Conservation (phyloP, 2,113 vertebrate species). For the Cardinalis cardinalis region DNA sequence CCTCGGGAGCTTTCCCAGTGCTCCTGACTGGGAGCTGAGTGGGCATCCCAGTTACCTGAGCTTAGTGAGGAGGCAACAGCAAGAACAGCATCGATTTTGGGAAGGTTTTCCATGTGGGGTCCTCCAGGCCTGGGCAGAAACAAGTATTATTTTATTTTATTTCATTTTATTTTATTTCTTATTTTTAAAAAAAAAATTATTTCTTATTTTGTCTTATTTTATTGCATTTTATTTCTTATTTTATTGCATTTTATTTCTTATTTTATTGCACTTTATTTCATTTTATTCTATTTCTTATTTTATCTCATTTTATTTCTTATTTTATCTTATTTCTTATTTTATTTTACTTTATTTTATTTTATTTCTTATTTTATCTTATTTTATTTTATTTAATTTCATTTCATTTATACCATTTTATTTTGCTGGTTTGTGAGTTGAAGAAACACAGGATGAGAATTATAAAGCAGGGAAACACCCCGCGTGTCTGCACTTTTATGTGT, state of each 20-base stretch:
- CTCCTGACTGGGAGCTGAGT: neutral
- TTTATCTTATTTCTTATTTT: neutral
- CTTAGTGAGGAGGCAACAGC: neutral
- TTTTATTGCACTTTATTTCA: too few relatives aligned
- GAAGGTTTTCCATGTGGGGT: neutral
- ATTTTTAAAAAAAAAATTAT: too few relatives aligned
- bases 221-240: neutral
- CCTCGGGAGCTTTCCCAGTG: fast-evolving
- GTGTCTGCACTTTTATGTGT: fast-evolving
- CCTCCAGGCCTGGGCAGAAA: neutral
- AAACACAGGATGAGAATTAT: neutral
- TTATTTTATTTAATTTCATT: neutral
- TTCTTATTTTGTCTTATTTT: too few relatives aligned
- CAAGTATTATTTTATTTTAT: neutral
- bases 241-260: too few relatives aligned
- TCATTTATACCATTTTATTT: neutral
- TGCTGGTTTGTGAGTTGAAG: neutral
- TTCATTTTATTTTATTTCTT: too few relatives aligned
- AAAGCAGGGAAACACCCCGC: fast-evolving
- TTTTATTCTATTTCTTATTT: neutral
- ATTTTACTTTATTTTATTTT: neutral
- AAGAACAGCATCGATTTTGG: fast-evolving
- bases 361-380: too few relatives aligned
- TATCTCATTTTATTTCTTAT: neutral
- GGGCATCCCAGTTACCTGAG: neutral